phyloP scores from a whole-genome alignment of 1,140 invertebrate species.

The Aethina tumida region DNA sequence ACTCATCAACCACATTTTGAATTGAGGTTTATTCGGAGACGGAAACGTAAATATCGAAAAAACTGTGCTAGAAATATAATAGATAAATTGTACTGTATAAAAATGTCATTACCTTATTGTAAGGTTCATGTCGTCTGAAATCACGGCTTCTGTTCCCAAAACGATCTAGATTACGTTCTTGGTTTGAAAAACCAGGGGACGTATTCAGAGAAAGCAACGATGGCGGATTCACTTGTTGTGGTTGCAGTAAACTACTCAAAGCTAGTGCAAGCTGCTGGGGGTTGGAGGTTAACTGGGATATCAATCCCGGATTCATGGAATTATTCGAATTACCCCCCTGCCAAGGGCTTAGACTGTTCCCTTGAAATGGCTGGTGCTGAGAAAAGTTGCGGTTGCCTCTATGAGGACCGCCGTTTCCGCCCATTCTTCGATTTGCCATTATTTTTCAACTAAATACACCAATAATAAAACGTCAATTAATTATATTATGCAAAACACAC shows the following conservation, averaged over 20 bases:
- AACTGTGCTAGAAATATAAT: constrained; percentile 15
- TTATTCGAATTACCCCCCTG: constrained; percentile 28
- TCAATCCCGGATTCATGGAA: constrained; percentile 24
- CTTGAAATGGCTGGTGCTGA: constrained; percentile 29
- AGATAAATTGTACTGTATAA: too few species aligned
- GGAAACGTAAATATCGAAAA: too few species aligned
- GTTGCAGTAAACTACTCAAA: constrained; percentile 33
- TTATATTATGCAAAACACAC: too few species aligned
- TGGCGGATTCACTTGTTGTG: constrained; percentile 31
- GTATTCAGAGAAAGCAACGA: constrained; percentile 36
- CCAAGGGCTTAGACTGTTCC: constrained; percentile 32
- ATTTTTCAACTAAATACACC: constrained; percentile 24
- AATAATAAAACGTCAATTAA: too few species aligned
- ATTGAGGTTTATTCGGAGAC: too few species aligned
- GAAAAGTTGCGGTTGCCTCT: constrained; percentile 30
- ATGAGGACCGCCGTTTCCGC: constrained; percentile 21
- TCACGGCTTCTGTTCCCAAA: constrained; percentile 32
- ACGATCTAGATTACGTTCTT: constrained; percentile 31
- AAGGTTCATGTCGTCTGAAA: constrained; percentile 34
- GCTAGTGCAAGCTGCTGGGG: constrained; percentile 34
- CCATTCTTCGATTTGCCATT: constrained; percentile 35
- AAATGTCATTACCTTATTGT: constrained; percentile 32
- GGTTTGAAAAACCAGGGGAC: constrained; percentile 29
- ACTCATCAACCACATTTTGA: too few species aligned
- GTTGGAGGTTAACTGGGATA: constrained; percentile 29